These are phyloP conservation scores for Tylochromis polylepis DNA, from an alignment of 2,113 vertebrate genomes.

Conservation along the genomic window DNA sequence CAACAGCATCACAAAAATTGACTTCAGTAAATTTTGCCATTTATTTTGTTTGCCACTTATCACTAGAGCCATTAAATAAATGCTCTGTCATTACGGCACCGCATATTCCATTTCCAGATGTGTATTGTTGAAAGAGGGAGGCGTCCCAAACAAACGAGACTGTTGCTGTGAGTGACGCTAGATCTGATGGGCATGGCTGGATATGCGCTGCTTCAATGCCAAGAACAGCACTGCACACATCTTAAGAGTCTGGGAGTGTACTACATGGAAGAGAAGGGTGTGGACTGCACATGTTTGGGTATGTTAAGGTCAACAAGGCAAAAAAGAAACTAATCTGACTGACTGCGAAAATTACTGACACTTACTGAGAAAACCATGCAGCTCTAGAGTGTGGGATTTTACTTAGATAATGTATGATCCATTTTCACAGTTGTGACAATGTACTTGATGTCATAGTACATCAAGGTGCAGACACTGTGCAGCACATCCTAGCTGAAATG, in stretches of 20 bases:
- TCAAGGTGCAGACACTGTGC: not conserved
- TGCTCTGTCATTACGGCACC: not conserved
- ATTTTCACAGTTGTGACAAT: not conserved
- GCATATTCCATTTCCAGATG: not conserved
- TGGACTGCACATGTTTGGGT: not conserved
- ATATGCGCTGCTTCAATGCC: not conserved
- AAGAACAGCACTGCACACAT: not conserved
- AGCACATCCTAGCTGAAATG: not conserved
- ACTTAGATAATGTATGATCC: not conserved
- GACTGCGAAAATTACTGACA: not conserved
- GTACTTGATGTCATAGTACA: not conserved
- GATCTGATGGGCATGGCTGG: not conserved
- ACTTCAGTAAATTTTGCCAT: not conserved
- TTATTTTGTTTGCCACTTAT: not conserved
- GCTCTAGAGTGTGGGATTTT: not conserved
- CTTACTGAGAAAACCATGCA: not conserved
- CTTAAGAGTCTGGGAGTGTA: not conserved
- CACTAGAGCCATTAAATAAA: not conserved
- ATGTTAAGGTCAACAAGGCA: not conserved
- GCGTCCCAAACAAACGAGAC: slow-evolving; percentile 1
- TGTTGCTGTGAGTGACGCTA: not conserved
- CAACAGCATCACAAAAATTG: not conserved
- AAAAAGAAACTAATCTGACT: not conserved
- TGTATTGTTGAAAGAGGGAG: slow-evolving; percentile 51
- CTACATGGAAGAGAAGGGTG: not conserved